Conservation (phyloP, 2,888 invertebrate genomes). For the Steinernema hermaphroditum region DNA sequence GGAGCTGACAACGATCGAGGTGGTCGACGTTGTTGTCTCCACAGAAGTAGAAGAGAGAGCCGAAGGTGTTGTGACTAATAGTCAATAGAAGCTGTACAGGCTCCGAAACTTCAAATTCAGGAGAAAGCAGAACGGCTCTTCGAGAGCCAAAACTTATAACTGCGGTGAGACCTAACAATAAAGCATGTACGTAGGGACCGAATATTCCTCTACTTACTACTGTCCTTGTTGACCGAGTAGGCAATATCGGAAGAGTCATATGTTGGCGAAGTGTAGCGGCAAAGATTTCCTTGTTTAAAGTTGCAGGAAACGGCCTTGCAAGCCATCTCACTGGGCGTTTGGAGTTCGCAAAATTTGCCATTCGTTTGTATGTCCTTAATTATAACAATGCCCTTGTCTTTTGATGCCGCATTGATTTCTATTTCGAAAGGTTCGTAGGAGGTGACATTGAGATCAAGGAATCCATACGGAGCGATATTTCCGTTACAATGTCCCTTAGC, state of each 20-base stretch:
- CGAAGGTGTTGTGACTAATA: constrained; percentile 23
- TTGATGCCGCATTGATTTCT: constrained; percentile 45
- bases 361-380: constrained; percentile 50
- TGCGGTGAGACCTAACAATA: background rate
- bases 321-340: constrained; percentile 57
- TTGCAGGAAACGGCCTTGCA: constrained; percentile 57
- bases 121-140: constrained; percentile 47
- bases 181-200: background rate
- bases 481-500: constrained; percentile 9
- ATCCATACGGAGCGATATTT: background rate
- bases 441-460: constrained; percentile 23
- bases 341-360: constrained; percentile 56
- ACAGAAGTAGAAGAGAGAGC: constrained; percentile 13
- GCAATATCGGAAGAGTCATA: background rate
- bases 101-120: constrained; percentile 43
- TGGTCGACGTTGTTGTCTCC: constrained; percentile 22
- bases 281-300: constrained; percentile 40
- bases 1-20: constrained; percentile 4
- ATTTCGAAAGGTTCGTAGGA: constrained; percentile 33
- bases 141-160: background rate
- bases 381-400: constrained; percentile 47
- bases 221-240: background rate
- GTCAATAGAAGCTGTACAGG: constrained; percentile 3
- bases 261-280: background rate
- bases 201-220: background rate